phyloP scores from a whole-genome alignment of 2,888 invertebrate genomes.

The Odontocerum albicorne region DNA sequence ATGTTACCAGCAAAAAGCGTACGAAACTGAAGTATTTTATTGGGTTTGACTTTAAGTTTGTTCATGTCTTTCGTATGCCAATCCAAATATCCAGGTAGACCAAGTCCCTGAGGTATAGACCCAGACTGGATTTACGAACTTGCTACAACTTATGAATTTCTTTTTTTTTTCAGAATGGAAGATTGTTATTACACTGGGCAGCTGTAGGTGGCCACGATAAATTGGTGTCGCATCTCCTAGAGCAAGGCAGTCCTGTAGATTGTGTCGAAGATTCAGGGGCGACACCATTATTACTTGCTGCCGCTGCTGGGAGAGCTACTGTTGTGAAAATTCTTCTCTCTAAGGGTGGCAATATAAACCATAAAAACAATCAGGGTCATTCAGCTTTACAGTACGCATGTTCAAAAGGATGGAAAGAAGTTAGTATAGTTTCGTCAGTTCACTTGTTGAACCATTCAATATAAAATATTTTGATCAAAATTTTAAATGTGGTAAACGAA shows the following conservation, averaged over 20 bases:
- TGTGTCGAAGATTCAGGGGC: slow-evolving; percentile 73
- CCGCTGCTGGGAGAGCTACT: slow-evolving; percentile 73
- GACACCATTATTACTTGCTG: slow-evolving; percentile 78
- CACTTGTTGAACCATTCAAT: no score
- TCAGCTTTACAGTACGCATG: slow-evolving; percentile 83
- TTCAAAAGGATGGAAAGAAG: slow-evolving; percentile 78
- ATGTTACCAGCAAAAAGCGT: no score
- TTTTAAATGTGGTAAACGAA: no score
- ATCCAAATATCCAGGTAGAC: no score
- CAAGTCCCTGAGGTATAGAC: no score
- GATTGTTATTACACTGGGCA: slow-evolving; percentile 80
- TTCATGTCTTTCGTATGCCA: no score
- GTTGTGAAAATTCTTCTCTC: slow-evolving; percentile 67
- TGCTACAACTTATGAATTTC: neutral
- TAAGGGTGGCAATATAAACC: slow-evolving; percentile 73
- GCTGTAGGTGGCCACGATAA: slow-evolving; percentile 75
- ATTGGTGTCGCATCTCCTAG: slow-evolving; percentile 68
- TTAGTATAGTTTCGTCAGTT: no score
- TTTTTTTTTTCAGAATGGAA: slow-evolving; percentile 61
- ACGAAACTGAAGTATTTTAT: no score
- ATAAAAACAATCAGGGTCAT: slow-evolving; percentile 72
- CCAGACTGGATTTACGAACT: neutral
- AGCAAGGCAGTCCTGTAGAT: slow-evolving; percentile 67
- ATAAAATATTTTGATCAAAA: no score
- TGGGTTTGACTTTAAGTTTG: no score